Conservation (phyloP, 1,140 invertebrate genomes). For the Ceratosolen fusciceps region DNA sequence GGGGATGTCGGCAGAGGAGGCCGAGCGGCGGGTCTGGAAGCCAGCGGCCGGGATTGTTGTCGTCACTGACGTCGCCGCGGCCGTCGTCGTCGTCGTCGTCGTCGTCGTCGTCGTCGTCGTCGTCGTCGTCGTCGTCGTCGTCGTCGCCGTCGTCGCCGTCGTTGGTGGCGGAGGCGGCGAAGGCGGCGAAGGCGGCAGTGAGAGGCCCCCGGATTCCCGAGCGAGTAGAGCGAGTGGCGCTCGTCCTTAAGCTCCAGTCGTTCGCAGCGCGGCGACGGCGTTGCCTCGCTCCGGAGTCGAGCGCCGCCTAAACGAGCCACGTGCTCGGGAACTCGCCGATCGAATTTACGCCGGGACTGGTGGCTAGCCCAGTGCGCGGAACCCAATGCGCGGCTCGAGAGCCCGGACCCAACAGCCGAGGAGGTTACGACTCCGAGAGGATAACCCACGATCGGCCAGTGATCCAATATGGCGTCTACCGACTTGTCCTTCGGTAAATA, state of each 20-base stretch:
- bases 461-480: constrained; percentile 71
- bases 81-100: neutral
- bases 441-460: constrained; percentile 62
- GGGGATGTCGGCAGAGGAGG: neutral
- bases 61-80: neutral
- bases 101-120: neutral
- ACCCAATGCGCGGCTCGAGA: too few species aligned
- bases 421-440: neutral
- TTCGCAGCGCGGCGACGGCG: constrained; percentile 22
- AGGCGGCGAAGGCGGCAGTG: neutral
- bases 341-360: neutral
- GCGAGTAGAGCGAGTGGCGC: too few species aligned
- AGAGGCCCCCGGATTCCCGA: too few species aligned
- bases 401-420: too few species aligned
- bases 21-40: neutral
- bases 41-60: neutral
- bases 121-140: neutral
- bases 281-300: neutral
- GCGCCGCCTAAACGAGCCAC: neutral
- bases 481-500: constrained; percentile 71
- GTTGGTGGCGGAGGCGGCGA: neutral
- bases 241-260: constrained; percentile 14
- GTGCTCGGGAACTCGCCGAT: neutral
- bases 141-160: neutral
- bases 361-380: too few species aligned